Percentiles rank a stretch among this genome's conserved stretches.
phyloP scores from a whole-genome alignment of 2,888 invertebrate genomes.

The Lochmaea crataegi region DNA sequence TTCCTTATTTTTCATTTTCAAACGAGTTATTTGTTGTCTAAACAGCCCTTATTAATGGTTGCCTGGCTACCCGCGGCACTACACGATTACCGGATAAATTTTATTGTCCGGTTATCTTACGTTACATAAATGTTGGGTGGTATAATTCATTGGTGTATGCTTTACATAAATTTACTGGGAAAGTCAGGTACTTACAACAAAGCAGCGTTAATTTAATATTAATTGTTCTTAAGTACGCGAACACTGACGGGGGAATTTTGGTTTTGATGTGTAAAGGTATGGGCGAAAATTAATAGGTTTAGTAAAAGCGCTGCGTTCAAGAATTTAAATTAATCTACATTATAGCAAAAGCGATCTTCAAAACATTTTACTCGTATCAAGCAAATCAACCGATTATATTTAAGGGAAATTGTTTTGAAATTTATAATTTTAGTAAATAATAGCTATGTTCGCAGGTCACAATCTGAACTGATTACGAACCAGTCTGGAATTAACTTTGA shows the following conservation, averaged over 20 bases:
- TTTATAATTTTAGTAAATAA: too few relatives aligned
- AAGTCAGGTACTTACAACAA: slow-evolving; percentile 27
- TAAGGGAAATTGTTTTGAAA: too few relatives aligned
- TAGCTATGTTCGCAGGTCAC: too few relatives aligned
- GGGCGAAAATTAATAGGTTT: slow-evolving; percentile 27
- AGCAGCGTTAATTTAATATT: slow-evolving; percentile 30
- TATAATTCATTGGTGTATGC: slow-evolving; percentile 23
- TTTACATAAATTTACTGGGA: slow-evolving; percentile 24
- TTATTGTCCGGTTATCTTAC: too few relatives aligned
- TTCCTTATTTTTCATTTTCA: too few relatives aligned
- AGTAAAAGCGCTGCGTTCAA: neutral
- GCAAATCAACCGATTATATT: too few relatives aligned
- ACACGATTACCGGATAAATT: too few relatives aligned
- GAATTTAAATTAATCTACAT: slow-evolving; percentile 5
- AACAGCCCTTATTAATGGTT: too few relatives aligned
- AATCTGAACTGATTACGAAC: too few relatives aligned
- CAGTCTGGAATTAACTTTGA: too few relatives aligned
- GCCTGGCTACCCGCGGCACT: too few relatives aligned
- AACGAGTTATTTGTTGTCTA: too few relatives aligned
- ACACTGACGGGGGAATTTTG: slow-evolving; percentile 28
- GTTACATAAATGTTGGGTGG: neutral
- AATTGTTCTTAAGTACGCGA: slow-evolving; percentile 30
- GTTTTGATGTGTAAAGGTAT: slow-evolving; percentile 25
- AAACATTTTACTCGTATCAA: neutral
- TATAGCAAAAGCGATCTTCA: neutral